Evolutionary conservation across 2,888 invertebrate species (phyloP).

Genomic region (Poecilobothrus nobilitatus): DNA sequence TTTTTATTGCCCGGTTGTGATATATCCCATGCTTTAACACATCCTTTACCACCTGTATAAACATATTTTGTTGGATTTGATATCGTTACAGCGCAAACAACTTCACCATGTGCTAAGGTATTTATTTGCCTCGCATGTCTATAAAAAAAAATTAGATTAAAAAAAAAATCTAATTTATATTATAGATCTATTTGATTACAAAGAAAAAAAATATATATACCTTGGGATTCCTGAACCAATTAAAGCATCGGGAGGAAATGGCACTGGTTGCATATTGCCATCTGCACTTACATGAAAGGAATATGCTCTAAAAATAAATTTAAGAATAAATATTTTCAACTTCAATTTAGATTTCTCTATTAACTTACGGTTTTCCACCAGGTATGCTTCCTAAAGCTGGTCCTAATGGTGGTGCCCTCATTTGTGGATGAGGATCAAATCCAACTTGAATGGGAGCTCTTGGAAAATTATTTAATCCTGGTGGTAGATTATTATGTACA

Average conservation of each 20-base stretch:
- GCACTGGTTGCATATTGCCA: conserved; percentile 84
- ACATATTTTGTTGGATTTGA: conserved; percentile 87
- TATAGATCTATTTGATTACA: background rate
- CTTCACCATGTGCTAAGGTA: conserved; percentile 90
- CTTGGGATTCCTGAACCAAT: conserved; percentile 84
- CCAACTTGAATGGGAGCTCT: conserved; percentile 57
- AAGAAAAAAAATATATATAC: conserved; percentile 12
- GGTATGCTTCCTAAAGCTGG: conserved; percentile 56
- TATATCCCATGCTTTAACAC: conserved; percentile 97
- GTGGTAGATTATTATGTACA: conserved; percentile 57
- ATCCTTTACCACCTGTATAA: conserved; percentile 93
- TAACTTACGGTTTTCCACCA: conserved; percentile 78
- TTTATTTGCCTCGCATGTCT: conserved; percentile 86
- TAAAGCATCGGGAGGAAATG: conserved; percentile 88
- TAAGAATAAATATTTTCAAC: conserved; percentile 2
- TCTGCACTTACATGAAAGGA: conserved; percentile 89
- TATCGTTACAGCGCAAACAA: conserved; percentile 94
- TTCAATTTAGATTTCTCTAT: background rate
- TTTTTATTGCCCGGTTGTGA: conserved; percentile 77
- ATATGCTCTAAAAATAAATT: conserved; percentile 65
- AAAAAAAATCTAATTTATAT: background rate
- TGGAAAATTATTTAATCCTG: conserved; percentile 56
- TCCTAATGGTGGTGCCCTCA: conserved; percentile 47
- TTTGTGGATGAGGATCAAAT: conserved; percentile 58
- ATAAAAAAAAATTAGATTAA: background rate